phyloP scores from a whole-genome alignment of 2,113 vertebrate genomes.

The Callocephalon fimbriatum region DNA sequence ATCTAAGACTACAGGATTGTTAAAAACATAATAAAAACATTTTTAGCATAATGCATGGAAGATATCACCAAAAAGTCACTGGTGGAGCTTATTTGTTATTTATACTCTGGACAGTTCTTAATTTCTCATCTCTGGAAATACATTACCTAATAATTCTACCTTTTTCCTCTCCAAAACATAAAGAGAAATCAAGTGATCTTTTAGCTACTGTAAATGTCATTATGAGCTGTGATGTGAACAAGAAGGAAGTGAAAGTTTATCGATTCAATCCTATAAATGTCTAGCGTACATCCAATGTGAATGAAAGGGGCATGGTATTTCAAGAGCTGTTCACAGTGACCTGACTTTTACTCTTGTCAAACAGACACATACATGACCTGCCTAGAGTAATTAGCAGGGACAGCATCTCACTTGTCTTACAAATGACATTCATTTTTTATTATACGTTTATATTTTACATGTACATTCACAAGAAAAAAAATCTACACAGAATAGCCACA shows the following conservation, averaged over 20 bases:
- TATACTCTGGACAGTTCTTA: neutral
- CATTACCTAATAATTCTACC: neutral
- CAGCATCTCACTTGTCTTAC: neutral
- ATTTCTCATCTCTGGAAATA: neutral
- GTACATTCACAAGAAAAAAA: neutral
- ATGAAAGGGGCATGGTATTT: neutral
- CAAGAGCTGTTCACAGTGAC: neutral
- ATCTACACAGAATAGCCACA: neutral
- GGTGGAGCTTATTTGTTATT: slow-evolving; percentile 10
- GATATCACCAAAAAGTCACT: neutral
- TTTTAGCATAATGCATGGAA: neutral
- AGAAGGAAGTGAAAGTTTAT: slow-evolving; percentile 18
- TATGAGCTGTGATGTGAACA: slow-evolving; percentile 21
- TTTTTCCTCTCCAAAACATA: neutral
- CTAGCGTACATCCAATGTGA: neutral
- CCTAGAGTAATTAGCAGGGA: neutral
- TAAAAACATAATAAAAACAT: neutral
- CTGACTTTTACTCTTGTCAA: slow-evolving; percentile 8
- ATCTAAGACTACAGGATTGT: neutral
- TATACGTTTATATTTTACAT: neutral
- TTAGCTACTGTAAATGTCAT: slow-evolving; percentile 45
- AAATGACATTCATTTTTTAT: neutral
- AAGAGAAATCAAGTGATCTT: slow-evolving; percentile 35
- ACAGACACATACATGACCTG: neutral
- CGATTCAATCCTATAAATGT: neutral